These are phyloP conservation scores for Etheostoma cragini DNA, from an alignment of 2,113 vertebrate species.

Conservation along the genomic window DNA sequence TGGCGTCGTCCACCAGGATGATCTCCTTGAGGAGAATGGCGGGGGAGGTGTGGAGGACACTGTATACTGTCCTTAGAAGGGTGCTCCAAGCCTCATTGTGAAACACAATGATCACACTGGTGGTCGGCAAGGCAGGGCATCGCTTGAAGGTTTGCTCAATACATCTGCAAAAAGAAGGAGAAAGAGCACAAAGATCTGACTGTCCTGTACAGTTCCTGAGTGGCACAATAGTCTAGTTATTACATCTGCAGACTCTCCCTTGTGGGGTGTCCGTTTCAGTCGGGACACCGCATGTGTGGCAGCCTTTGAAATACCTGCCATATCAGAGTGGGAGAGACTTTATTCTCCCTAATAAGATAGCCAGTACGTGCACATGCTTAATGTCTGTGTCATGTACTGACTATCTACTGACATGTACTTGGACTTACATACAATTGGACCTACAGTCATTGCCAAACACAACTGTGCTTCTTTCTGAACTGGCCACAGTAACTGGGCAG, in stretches of 20 bases:
- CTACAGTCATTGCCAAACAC: conserved; percentile 71
- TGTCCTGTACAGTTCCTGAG: conserved; percentile 55
- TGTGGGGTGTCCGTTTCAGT: conserved; percentile 66
- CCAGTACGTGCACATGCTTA: conserved; percentile 51
- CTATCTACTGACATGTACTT: conserved; percentile 29
- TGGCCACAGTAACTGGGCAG: conserved; percentile 64
- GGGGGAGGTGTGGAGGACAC: conserved; percentile 96
- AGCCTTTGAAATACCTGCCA: conserved; percentile 63
- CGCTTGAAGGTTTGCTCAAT: conserved; percentile 97
- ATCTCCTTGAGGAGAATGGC: conserved; percentile 95
- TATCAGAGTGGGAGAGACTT: conserved; percentile 46
- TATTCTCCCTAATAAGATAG: conserved; percentile 51
- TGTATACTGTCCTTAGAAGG: conserved; percentile 95
- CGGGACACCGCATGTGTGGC: conserved; percentile 55
- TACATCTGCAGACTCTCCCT: conserved; percentile 59
- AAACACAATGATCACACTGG: conserved; percentile 98
- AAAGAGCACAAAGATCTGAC: conserved; percentile 64
- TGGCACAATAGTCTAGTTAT: conserved; percentile 62
- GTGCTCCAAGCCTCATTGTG: conserved; percentile 99
- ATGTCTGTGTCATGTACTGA: conserved; percentile 20
- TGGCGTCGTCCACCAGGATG: conserved; percentile 98
- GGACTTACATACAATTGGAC: conserved; percentile 24
- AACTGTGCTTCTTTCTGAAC: conserved; percentile 60
- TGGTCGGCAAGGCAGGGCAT: conserved; percentile 92
- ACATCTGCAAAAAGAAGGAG: conserved; percentile 85